Evolutionary conservation across 2,113 vertebrate species (phyloP).

Genomic region (Clinocottus analis): DNA sequence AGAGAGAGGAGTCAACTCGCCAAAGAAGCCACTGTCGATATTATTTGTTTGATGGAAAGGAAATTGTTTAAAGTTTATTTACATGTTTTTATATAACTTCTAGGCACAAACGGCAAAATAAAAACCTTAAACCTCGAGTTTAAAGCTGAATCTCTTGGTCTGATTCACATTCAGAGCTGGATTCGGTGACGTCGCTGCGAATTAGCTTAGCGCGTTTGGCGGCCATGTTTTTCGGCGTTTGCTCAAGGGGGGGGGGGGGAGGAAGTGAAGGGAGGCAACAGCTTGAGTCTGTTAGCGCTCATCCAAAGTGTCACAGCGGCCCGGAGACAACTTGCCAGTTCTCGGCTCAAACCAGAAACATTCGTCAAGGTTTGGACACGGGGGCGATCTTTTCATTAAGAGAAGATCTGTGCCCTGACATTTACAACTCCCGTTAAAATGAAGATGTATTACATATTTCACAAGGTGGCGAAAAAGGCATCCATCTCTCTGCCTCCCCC

Average conservation of each 20-base stretch:
- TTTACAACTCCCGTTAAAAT: constrained; percentile 80
- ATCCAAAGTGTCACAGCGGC: constrained; percentile 43
- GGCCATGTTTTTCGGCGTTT: constrained; percentile 7
- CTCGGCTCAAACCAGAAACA: constrained; percentile 66
- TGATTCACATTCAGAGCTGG: constrained; percentile 18
- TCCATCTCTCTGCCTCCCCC: constrained; percentile 64
- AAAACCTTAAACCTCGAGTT: too few relatives aligned
- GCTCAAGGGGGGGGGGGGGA: too few relatives aligned
- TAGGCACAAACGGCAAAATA: too few relatives aligned
- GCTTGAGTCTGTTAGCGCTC: constrained; percentile 67
- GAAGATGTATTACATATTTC: constrained; percentile 83
- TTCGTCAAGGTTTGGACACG: constrained; percentile 75
- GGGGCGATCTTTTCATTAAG: constrained; percentile 78
- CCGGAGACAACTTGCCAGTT: constrained; percentile 47
- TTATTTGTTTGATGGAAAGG: too few relatives aligned
- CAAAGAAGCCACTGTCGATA: too few relatives aligned
- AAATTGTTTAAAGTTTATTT: too few relatives aligned
- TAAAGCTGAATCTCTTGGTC: too few relatives aligned
- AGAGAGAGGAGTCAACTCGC: too few relatives aligned
- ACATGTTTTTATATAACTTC: too few relatives aligned
- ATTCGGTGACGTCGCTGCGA: constrained; percentile 35
- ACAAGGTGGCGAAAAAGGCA: constrained; percentile 75
- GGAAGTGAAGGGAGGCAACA: constrained; percentile 28
- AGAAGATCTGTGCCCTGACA: constrained; percentile 78
- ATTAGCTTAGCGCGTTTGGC: constrained; percentile 18